Base-by-base conservation (phyloP, 2,888 invertebrate species). In the Sepioteuthis lessoniana region DNA sequence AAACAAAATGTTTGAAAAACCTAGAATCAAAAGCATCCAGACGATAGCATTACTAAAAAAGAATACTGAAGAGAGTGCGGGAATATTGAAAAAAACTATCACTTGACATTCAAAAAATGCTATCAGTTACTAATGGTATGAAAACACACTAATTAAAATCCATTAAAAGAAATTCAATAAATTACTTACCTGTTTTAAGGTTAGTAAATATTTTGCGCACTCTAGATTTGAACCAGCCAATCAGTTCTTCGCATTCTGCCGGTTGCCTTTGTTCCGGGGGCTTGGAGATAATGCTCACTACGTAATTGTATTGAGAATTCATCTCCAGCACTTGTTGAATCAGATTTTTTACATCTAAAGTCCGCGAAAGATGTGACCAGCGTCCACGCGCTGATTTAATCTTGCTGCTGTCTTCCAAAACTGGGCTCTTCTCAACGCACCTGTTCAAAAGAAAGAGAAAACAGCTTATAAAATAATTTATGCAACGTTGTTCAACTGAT, bases 201-300 rank as follows among this genome's bases (percentile, higher is more conserved):
- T 95, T 95, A 47, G 95, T 94, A 94, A 97, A 96, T 47, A 97
- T 94, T 28, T 95, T 95, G 16, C 96, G 96, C 94, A 96, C 96
- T 94, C 96, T 96, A 94, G 93, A 93, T 37, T 95, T 94, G 94
- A 97, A 96, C 96, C 97, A 97, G 2, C 96, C 95, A 7, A 96
- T 95, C 13, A 96, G 95, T 91, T 96, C 95, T 93, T 96, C 95
- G 90, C 96, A 96, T 93, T 97, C 96, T 90, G 95, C 95, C 28
- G 96, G 96, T 42, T 96, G 95, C 93, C 97, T 95, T 13, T 95
- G 90, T 21, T 95, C 95, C 3, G 96, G 96, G 3, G 95, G 95
- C 93, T 96, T 96, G 31, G 95, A 94, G 37, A 97, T 95, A 28
- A 96, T 96, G 16, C 95, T 93, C 21, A 96, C 95, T 31, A 97